Conservation (phyloP, 2,113 vertebrate species). For the Corydoras sp. region DNA sequence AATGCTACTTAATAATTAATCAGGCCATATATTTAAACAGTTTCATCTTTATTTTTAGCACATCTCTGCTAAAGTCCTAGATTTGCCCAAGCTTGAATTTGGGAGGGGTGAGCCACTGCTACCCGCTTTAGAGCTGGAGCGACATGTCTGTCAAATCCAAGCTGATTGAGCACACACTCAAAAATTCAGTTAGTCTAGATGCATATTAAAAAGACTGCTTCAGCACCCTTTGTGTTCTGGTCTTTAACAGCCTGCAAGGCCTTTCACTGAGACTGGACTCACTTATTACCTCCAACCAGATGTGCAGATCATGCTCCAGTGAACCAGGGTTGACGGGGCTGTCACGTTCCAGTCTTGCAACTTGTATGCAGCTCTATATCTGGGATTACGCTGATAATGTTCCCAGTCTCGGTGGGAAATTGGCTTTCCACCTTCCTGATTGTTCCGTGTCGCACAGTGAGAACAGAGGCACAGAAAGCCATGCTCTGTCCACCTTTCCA, state of each 20-base stretch:
- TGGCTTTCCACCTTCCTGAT: conserved; percentile 44
- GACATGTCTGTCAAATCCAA: conserved; percentile 27
- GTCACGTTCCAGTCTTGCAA: conserved; percentile 21
- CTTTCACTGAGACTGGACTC: not conserved
- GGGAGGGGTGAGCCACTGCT: conserved; percentile 11
- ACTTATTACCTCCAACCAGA: conserved; percentile 8
- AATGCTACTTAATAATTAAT: conserved; percentile 44
- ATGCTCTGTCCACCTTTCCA: conserved; percentile 20
- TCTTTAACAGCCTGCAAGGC: not conserved
- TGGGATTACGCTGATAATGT: conserved; percentile 37
- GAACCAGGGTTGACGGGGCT: conserved; percentile 22
- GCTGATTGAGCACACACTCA: conserved; percentile 36
- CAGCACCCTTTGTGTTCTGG: not conserved
- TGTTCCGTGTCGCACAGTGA: conserved; percentile 32
- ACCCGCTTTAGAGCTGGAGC: conserved; percentile 17
- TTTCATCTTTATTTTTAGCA: conserved; percentile 38
- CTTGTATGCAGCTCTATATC: conserved; percentile 12
- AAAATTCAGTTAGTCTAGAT: conserved; percentile 39
- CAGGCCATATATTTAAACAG: conserved; percentile 29
- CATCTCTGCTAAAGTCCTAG: conserved; percentile 20
- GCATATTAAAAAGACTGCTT: conserved; percentile 32
- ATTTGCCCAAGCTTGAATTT: conserved; percentile 18
- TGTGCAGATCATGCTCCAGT: conserved; percentile 33
- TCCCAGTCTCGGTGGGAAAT: conserved; percentile 32
- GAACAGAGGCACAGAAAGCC: conserved; percentile 8